Evolutionary conservation across 1,140 invertebrate genomes (phyloP).

Genomic region (Gonioctena quinquepunctata): DNA sequence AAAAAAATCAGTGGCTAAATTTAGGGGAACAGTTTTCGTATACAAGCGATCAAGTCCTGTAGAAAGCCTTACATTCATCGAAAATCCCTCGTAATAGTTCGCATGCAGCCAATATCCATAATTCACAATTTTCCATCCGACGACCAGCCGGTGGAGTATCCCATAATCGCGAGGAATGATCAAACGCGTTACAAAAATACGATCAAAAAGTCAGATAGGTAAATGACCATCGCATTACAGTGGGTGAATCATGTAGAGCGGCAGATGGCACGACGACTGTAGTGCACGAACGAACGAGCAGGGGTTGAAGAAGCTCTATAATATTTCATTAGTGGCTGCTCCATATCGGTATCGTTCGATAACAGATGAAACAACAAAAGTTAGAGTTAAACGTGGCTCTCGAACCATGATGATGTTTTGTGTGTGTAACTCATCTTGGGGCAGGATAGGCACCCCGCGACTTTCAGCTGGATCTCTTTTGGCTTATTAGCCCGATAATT

Average conservation of each 20-base stretch:
- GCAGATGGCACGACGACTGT: slow-evolving; percentile 4
- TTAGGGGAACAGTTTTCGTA: too few species aligned
- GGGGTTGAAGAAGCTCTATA: slow-evolving; percentile 19
- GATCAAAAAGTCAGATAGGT: slow-evolving; percentile 19
- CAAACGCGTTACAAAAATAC: neutral
- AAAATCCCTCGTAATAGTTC: neutral
- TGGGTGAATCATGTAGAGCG: slow-evolving; percentile 15
- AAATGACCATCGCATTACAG: slow-evolving; percentile 17
- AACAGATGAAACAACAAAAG: slow-evolving; percentile 20
- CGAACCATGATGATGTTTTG: slow-evolving; percentile 5
- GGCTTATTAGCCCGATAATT: slow-evolving; percentile 5
- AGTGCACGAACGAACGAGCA: slow-evolving; percentile 5
- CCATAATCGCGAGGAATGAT: neutral
- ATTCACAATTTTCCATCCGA: neutral
- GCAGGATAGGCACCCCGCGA: neutral
- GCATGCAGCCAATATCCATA: neutral
- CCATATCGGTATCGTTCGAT: neutral
- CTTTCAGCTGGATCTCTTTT: slow-evolving; percentile 10
- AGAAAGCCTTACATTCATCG: neutral
- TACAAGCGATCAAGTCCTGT: too few species aligned
- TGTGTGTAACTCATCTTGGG: neutral
- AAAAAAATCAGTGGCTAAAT: too few species aligned
- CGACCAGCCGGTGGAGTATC: neutral
- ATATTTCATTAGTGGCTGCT: slow-evolving; percentile 15
- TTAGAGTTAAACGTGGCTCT: slow-evolving; percentile 13